Evolutionary conservation across 2,888 invertebrate genomes (phyloP).

Genomic region (Spodoptera picta): DNA sequence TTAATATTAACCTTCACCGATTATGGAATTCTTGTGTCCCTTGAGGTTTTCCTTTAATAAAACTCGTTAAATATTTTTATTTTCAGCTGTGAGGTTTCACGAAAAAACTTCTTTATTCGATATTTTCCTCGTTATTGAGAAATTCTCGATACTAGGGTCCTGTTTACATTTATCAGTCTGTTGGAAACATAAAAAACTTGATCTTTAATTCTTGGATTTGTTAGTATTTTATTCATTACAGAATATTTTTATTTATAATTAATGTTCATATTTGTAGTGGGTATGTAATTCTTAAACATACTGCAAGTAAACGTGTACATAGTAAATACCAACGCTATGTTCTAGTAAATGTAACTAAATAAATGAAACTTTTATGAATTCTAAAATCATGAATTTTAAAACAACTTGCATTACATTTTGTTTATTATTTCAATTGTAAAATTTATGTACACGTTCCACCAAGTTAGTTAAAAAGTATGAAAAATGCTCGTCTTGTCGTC

Average conservation of each 20-base stretch:
- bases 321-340: too few species aligned
- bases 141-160: background rate
- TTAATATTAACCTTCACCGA: constrained; percentile 1
- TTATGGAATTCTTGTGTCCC: constrained; percentile 25
- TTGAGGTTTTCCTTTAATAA: constrained; percentile 5
- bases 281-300: too few species aligned
- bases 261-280: too few species aligned
- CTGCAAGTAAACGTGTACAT: too few species aligned
- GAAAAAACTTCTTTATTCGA: constrained; percentile 16
- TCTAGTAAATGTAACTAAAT: background rate
- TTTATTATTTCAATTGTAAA: constrained; percentile 24
- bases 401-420: constrained; percentile 8
- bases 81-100: constrained; percentile 3
- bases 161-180: constrained; percentile 1
- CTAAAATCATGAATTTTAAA: background rate
- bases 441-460: constrained; percentile 1
- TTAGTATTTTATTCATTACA: too few species aligned
- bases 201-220: too few species aligned
- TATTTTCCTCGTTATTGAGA: constrained; percentile 29
- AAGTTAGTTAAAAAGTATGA: constrained; percentile 32
- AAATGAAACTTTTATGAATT: background rate
- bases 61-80: constrained; percentile 13
- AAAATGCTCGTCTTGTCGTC: constrained; percentile 23
- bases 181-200: too few species aligned
- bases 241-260: too few species aligned